Evolutionary conservation across 1,140 invertebrate species (phyloP), one percentile per base, ranked within the genome.

Genomic region (Thalassaphorura encarpata): DNA sequence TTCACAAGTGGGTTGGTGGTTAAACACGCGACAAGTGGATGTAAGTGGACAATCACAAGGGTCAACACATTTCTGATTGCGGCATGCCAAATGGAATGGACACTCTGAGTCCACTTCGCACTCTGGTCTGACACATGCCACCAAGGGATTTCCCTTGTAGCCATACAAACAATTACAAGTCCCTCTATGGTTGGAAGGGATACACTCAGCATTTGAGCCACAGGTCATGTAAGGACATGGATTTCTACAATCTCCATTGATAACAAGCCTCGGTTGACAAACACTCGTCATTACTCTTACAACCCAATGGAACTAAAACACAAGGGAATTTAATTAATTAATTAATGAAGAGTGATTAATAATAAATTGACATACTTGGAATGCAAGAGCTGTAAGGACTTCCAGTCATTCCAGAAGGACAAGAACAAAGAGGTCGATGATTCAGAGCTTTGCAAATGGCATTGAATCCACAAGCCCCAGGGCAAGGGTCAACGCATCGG

Each of bases 211-310:
- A 57, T 87, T 85, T 0, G 75, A 55, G n/a, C 89, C 89, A 67
- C 90, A 93, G 36, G 84, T 83, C 2, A 84, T 83, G 55, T 82
- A 81, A 2, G 75, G 69, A 64, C 89, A 93, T 0, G 87, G 82
- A 69, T 91, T 82, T 21, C 84, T 72, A 68, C 90, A 95, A 66
- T 89, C 79, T 39, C 82, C 76, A 59, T 90, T 86, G 52, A 92
- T n/a, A 78, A 66, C 90, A 95, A 24, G 87, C 85, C 70, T 90
- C 80, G 33, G 80, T 80, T 24, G 83, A 74, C 3, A 84, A 78
- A 69, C 90, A 94, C 54, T 92, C 89, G 27, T 81, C 81, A 67
- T 93, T 87, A 52, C 80, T 80, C 60, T 85, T 79, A 69, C 90
- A 95, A 65, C 89, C 88, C 64, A 89, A 81, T 86, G 69, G 27